Conservation (phyloP, 2,888 invertebrate species). For the Caradrina clavipalpis region DNA sequence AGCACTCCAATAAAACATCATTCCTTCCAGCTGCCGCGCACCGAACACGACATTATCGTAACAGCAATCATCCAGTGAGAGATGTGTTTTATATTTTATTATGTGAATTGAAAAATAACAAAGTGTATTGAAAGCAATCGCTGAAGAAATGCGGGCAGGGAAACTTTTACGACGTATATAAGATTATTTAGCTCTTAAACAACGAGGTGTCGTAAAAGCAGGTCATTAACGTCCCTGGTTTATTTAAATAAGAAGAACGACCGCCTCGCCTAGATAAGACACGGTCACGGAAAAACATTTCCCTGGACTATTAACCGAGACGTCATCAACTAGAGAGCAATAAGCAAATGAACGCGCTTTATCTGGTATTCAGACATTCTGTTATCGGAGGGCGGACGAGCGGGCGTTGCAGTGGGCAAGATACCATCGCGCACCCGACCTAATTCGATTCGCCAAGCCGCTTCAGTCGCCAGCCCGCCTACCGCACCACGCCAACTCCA, state of each 20-base stretch:
- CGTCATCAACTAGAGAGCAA: slow-evolving; percentile 81
- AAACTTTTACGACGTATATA: slow-evolving; percentile 24
- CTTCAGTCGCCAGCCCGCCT: slow-evolving; percentile 65
- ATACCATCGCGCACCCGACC: slow-evolving; percentile 85
- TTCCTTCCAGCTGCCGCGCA: slow-evolving; percentile 63
- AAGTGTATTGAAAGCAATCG: slow-evolving; percentile 31
- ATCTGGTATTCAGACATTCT: slow-evolving; percentile 80
- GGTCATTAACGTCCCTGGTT: slow-evolving; percentile 70
- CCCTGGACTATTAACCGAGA: slow-evolving; percentile 76
- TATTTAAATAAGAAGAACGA: slow-evolving; percentile 72
- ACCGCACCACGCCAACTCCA: slow-evolving; percentile 66
- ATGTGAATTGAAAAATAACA: slow-evolving; percentile 49
- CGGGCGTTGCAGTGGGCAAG: slow-evolving; percentile 76
- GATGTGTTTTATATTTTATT: slow-evolving; percentile 58
- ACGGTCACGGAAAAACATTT: slow-evolving; percentile 80
- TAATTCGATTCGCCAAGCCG: slow-evolving; percentile 84
- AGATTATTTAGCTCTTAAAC: slow-evolving; percentile 48
- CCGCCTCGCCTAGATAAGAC: slow-evolving; percentile 76
- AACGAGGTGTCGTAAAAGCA: slow-evolving; percentile 61
- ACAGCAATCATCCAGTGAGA: slow-evolving; percentile 62
- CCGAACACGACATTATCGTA: slow-evolving; percentile 68
- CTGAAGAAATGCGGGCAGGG: slow-evolving; percentile 15
- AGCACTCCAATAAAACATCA: slow-evolving; percentile 73
- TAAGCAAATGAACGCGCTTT: slow-evolving; percentile 84
- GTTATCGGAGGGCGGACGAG: slow-evolving; percentile 77